Conservation (phyloP, 2,797 vertebrate genomes). For the Ctenochaetus hawaiiensis region DNA sequence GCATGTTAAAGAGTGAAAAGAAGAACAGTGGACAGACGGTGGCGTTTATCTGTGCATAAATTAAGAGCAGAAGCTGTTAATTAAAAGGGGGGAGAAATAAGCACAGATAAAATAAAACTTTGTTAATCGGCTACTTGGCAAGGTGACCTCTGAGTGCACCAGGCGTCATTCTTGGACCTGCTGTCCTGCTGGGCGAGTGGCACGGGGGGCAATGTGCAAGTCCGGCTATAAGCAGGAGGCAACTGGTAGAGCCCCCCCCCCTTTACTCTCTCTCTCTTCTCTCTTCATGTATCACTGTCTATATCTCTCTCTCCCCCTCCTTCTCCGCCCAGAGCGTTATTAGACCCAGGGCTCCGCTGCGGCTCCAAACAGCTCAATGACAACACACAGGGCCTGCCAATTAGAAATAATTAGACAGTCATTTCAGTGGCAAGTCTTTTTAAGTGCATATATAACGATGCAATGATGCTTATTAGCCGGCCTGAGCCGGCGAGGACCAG, state of each 20-base stretch:
- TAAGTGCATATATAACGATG: slow-evolving; percentile 99
- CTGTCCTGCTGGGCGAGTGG: slow-evolving; percentile 69
- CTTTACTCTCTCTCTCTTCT: slow-evolving; percentile 30
- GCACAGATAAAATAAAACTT: slow-evolving; percentile 65
- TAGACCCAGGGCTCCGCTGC: slow-evolving; percentile 92
- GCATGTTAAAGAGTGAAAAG: slow-evolving; percentile 64
- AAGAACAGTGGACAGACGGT: slow-evolving; percentile 73
- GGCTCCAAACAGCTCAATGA: slow-evolving; percentile 97
- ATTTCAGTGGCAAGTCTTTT: slow-evolving; percentile 99
- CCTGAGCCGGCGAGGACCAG: slow-evolving; percentile 87
- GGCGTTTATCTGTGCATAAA: slow-evolving; percentile 76
- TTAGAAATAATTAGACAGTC: slow-evolving; percentile 99
- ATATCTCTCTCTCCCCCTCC: slow-evolving; percentile 58
- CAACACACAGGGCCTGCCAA: slow-evolving; percentile 98
- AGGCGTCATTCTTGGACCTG: slow-evolving; percentile 50
- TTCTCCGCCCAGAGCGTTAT: slow-evolving; percentile 91
- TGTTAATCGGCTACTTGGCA: slow-evolving; percentile 71
- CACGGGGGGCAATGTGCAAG: slow-evolving; percentile 56
- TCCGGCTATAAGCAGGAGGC: slow-evolving; percentile 63
- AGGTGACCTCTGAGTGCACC: slow-evolving; percentile 72
- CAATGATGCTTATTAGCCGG: slow-evolving; percentile 99
- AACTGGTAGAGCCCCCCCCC: slow-evolving; percentile 51
- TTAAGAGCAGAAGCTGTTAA: slow-evolving; percentile 75
- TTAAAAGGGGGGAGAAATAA: slow-evolving; percentile 51
- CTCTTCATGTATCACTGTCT: slow-evolving; percentile 23